Evolutionary conservation across 1,140 invertebrate species (phyloP).

Genomic region (Tachypleus tridentatus): DNA sequence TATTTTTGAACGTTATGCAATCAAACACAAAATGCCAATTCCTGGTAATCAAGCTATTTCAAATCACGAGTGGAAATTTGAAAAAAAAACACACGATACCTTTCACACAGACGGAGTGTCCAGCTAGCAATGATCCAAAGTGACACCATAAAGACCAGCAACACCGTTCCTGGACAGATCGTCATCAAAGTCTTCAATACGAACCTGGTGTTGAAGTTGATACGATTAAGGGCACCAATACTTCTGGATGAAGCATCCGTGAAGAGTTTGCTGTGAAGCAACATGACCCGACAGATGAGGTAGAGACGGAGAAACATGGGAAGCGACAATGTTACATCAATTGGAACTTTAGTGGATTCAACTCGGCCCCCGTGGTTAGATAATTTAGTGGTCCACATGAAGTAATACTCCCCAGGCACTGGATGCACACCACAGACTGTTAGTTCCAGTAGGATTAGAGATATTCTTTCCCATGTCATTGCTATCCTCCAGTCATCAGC

Average conservation of each 20-base stretch:
- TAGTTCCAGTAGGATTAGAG: conserved; percentile 84
- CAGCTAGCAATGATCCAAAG: conserved; percentile 99
- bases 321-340: conserved; percentile 90
- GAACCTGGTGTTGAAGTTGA: conserved; percentile 99
- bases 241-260: conserved; percentile 76
- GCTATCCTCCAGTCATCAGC: conserved; percentile 99
- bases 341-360: conserved; percentile 53
- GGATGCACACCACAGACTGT: conserved; percentile 93
- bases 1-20: too few species aligned
- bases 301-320: conserved; percentile 99
- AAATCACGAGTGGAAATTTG: too few species aligned
- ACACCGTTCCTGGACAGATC: conserved; percentile 96
- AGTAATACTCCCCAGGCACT: conserved; percentile 92
- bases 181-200: conserved; percentile 99
- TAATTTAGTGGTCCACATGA: conserved; percentile 90
- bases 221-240: conserved; percentile 92
- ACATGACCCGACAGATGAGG: conserved; percentile 97
- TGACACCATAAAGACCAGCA: conserved; percentile 97
- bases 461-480: conserved; percentile 92
- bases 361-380: conserved; percentile 68
- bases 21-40: too few species aligned
- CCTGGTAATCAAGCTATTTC: too few species aligned
- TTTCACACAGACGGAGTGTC: conserved; percentile 96
- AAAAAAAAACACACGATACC: conserved; percentile 43
- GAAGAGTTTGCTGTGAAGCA: conserved; percentile 97